phyloP scores from a whole-genome alignment of 2,888 invertebrate species.

The Drosophila prolongata region DNA sequence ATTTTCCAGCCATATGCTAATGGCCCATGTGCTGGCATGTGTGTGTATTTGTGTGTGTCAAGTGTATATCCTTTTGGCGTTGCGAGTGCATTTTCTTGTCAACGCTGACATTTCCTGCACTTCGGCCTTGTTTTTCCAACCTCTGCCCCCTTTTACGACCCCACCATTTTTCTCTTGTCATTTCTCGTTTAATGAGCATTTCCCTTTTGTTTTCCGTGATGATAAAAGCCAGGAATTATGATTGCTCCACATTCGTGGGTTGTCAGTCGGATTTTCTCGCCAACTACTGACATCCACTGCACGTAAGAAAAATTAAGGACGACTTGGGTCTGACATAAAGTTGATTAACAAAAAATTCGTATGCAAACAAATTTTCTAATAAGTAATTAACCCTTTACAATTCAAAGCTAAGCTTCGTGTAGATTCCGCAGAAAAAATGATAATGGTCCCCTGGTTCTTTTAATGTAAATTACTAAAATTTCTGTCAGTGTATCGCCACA shows the following conservation, averaged over 20 bases:
- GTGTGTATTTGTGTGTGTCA: slow-evolving; percentile 44
- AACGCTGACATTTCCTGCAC: slow-evolving; percentile 78
- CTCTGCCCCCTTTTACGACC: neutral
- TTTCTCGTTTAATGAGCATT: slow-evolving; percentile 72
- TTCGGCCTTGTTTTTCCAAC: slow-evolving; percentile 69
- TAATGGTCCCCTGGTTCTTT: no score
- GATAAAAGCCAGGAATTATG: slow-evolving; percentile 64
- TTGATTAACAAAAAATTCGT: no score
- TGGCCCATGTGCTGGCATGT: slow-evolving; percentile 38
- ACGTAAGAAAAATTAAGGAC: neutral
- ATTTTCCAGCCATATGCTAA: slow-evolving; percentile 56
- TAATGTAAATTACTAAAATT: neutral
- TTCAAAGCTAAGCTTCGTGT: no score
- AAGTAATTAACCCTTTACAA: no score
- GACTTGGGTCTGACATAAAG: no score
- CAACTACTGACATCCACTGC: slow-evolving; percentile 12
- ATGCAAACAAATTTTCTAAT: no score
- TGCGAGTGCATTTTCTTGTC: slow-evolving; percentile 78
- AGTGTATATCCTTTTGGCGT: slow-evolving; percentile 68
- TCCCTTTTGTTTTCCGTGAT: slow-evolving; percentile 53
- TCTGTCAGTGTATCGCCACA: neutral
- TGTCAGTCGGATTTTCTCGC: slow-evolving; percentile 15
- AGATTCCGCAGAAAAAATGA: no score
- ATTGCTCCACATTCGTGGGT: slow-evolving; percentile 60
- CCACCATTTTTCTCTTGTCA: slow-evolving; percentile 43